phyloP scores from a whole-genome alignment of 2,113 vertebrate genomes.

The Bubo blakistoni region DNA sequence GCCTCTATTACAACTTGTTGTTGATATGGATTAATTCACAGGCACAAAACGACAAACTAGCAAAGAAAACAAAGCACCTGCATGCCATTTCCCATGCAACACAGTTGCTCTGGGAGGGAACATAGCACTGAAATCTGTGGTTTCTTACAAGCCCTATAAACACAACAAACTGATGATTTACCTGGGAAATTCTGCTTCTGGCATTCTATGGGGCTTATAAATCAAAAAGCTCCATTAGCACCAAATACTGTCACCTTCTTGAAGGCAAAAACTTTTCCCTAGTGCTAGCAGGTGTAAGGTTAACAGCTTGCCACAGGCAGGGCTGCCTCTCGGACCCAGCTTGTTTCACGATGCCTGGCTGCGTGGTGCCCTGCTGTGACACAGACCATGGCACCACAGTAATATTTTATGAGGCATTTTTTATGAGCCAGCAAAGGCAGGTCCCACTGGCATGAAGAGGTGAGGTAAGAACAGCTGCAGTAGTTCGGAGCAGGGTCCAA shows the following conservation, averaged over 20 bases:
- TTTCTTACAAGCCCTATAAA: not conserved
- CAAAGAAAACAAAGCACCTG: not conserved
- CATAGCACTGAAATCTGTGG: not conserved
- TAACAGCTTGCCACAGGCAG: not conserved
- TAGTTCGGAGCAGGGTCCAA: not conserved
- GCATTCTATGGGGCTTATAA: not conserved
- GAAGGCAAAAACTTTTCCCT: not conserved
- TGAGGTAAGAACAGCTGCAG: not conserved
- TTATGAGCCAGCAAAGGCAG: not conserved
- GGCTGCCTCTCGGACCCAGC: not conserved
- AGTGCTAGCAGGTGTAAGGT: accelerated
- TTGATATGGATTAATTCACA: constrained; percentile 14
- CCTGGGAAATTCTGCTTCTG: not conserved
- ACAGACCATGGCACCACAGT: not conserved
- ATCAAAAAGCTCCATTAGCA: not conserved
- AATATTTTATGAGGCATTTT: constrained; percentile 22
- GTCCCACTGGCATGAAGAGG: not conserved
- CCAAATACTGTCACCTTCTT: not conserved
- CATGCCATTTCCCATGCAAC: not conserved
- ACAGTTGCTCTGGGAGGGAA: not conserved
- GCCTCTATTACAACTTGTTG: not conserved
- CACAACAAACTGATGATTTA: not conserved
- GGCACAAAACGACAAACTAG: not conserved
- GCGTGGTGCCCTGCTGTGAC: not conserved
- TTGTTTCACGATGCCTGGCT: not conserved